phyloP scores from a whole-genome alignment of 2,113 vertebrate species.

The Oreochromis niloticus region DNA sequence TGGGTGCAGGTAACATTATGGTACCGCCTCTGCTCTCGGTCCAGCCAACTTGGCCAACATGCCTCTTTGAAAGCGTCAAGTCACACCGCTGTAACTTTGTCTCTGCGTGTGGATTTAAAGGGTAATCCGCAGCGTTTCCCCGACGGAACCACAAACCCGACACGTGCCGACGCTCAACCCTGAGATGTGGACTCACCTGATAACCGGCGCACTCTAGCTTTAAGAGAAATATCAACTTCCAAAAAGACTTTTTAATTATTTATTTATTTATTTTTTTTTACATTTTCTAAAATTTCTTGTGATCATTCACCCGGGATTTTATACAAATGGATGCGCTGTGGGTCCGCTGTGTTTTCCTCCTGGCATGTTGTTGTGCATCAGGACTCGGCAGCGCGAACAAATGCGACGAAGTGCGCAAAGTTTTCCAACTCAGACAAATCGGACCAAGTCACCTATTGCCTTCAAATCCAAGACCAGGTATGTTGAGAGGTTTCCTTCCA shows the following conservation, averaged over 20 bases:
- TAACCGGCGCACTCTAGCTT: not conserved
- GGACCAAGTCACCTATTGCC: constrained; percentile 70
- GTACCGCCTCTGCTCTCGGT: constrained; percentile 52
- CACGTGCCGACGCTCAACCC: not conserved
- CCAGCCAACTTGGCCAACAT: constrained; percentile 35
- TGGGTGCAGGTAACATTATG: constrained; percentile 30
- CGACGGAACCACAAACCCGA: not conserved
- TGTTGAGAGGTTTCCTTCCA: not conserved
- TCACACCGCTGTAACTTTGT: constrained; percentile 30
- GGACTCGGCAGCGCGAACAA: constrained; percentile 30
- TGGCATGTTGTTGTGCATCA: constrained; percentile 4
- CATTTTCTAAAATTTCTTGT: fast-evolving
- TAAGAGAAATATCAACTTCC: not conserved
- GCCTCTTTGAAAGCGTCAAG: not conserved
- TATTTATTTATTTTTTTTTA: not conserved
- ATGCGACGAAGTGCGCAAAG: constrained; percentile 81
- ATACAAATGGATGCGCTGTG: constrained; percentile 21
- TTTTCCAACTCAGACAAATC: constrained; percentile 77
- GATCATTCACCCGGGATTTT: not conserved
- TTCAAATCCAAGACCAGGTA: constrained; percentile 74
- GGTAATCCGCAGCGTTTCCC: not conserved
- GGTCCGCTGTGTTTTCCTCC: constrained; percentile 1
- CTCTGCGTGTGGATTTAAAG: not conserved
- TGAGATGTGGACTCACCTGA: constrained; percentile 53
- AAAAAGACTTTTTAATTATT: not conserved